Base-by-base conservation (phyloP, 2,113 vertebrate genomes). In the Dolichotis patagonum region DNA sequence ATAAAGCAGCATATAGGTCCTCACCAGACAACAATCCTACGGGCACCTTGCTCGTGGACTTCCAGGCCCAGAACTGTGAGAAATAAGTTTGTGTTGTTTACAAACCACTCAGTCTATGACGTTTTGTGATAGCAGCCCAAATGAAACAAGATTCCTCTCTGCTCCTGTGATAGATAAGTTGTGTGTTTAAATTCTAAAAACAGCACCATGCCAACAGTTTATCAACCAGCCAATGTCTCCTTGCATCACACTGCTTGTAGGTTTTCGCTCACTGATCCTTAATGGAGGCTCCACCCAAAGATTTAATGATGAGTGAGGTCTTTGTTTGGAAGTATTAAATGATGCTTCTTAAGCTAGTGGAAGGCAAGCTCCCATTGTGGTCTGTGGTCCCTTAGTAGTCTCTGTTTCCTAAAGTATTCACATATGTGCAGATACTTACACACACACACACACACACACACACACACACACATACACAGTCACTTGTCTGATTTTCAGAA, bases 161-260 rank as follows among this genome's bases (percentile, higher is more conserved):
- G 0, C 49, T 14, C 9, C 3, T 14, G 4, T 3, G n/a, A n/a
- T 11, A 73, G 7, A 26, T n/a, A 62, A 41, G 4, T 11, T 60
- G 60, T 26, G 7, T 14, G 35, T 13, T 49, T 9, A n/a, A 38
- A 8, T 84, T 35, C 12, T 49, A 24, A 87, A 63, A 65, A 52
- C 54, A 26, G 56, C 5, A 10, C n/a, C 30, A 14, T 0, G 24
- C 19, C 87, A 65, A 20, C 9, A 24, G n/a, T 35, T 85, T 8
- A 17, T 19, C 71, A n/a, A 11, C 0, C 32, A 13, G 5, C 16
- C 20, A 65, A 49, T 11, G 24, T 49, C 46, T 71, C 24, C 19
- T 5, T 16, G 41, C 32, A 19, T 28, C 38, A 26, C n/a, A 20
- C 24, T 24, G 3, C 58, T 6, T 5, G 12, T 22, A 28, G 46